Evolutionary conservation across 2,797 vertebrate species (phyloP), one percentile per base, ranked within the genome.

Genomic region (Hybognathus amarus): DNA sequence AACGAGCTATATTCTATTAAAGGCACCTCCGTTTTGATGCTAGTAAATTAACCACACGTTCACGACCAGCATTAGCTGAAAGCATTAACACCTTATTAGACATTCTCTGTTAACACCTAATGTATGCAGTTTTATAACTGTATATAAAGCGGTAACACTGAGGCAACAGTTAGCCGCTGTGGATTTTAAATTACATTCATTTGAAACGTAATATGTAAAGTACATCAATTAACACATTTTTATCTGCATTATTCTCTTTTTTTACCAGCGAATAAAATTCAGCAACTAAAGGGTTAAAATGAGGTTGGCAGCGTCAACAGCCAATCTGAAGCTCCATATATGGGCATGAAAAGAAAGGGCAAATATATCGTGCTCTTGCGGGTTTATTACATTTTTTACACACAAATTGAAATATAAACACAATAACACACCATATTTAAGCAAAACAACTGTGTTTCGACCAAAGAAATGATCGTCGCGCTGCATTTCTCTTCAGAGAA

Each of bases 251-350:
- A 27, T 63, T 2, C n/a, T 50, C 12, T 2, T 42, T 42, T 59
- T 61, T 50, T 0, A 10, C 18, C 36, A 85, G 74, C 74, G 74
- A 87, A 88, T 83, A 83, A 83, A 88, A 87, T 88, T 68, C 74
- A 87, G 94, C 93, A 92, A 0, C 86, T 81, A 15, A 94, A 92
- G 94, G 94, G 94, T 96, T 96, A 95, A 95, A 91, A 42, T 0
- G 82, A 93, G 90, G 89, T 88, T 36, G 90, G 91, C n/a, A 91
- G 92, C 91, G 89, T 92, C 92, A 92, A 93, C 93, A 83, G 87
- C 86, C 91, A 93, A 91, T 93, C 93, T 92, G n/a, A 94, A 95
- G 90, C 92, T 93, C 95, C 94, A 92, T 96, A 96, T 95, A 95
- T 92, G 95, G 95, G 86, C 92, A 96, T 93, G 90, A 88, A 90